Conservation (phyloP, 35 echinoderm and acorn worm species). For the Apostichopus parvimensis region DNA sequence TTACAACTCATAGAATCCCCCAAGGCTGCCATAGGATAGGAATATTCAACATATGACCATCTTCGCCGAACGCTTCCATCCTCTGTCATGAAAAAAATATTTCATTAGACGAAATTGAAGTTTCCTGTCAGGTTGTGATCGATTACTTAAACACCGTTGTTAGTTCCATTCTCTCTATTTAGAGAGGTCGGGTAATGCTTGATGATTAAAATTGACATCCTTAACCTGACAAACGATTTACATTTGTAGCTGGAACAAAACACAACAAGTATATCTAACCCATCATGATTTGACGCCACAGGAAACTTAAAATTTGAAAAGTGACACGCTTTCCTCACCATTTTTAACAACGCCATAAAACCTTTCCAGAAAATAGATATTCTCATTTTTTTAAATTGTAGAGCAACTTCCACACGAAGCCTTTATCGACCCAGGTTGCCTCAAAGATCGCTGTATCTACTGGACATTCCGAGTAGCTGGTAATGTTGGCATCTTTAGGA, state of each 20-base stretch:
- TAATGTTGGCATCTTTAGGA: not conserved
- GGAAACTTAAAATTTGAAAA: too few relatives aligned
- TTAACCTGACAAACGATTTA: too few relatives aligned
- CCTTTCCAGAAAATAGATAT: not conserved
- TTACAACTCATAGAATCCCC: not conserved
- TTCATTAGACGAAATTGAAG: not conserved
- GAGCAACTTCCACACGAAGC: not conserved
- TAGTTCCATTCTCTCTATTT: too few relatives aligned
- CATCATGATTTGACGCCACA: too few relatives aligned
- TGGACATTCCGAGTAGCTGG: not conserved
- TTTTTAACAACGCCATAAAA: not conserved
- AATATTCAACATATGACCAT: conserved; percentile 29
- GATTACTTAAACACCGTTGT: too few relatives aligned
- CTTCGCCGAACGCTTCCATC: not conserved
- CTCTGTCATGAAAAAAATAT: conserved; percentile 7
- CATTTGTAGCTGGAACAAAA: too few relatives aligned
- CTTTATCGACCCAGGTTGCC: conserved; percentile 15
- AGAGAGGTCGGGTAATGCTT: too few relatives aligned
- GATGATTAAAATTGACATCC: too few relatives aligned
- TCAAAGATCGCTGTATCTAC: not conserved
- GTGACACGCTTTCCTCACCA: not conserved
- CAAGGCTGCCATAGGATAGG: not conserved
- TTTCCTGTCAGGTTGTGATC: not conserved
- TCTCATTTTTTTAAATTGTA: not conserved
- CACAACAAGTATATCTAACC: too few relatives aligned